Conservation (phyloP, 1,140 invertebrate species). For the Ptiloglossa arizonensis region DNA sequence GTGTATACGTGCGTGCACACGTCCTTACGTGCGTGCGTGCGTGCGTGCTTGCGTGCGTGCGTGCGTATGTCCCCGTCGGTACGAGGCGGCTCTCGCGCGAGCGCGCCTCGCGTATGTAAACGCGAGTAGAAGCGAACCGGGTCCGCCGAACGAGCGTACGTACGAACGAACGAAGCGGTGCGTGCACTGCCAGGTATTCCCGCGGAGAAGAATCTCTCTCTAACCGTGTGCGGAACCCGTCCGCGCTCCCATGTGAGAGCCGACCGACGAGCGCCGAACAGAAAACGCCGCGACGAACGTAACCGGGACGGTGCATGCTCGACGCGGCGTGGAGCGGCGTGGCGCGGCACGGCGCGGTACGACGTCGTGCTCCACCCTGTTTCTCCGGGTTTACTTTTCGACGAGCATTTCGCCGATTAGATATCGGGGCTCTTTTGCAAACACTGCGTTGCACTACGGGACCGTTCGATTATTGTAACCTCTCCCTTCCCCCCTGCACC, state of each 20-base stretch:
- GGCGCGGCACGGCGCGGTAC: too few species aligned
- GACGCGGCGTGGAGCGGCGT: too few species aligned
- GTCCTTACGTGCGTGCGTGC: slow-evolving; percentile 52
- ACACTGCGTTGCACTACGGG: slow-evolving; percentile 54
- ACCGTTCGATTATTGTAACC: slow-evolving; percentile 66
- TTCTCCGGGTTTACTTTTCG: slow-evolving; percentile 69
- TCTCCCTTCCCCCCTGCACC: not conserved
- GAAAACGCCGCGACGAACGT: slow-evolving; percentile 31
- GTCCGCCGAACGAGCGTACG: slow-evolving; percentile 56
- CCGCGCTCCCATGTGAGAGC: slow-evolving; percentile 16
- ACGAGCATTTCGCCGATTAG: slow-evolving; percentile 74
- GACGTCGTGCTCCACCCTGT: slow-evolving; percentile 64
- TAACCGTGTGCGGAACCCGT: slow-evolving; percentile 46
- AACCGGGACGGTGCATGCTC: slow-evolving; percentile 31
- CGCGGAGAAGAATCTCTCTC: slow-evolving; percentile 58
- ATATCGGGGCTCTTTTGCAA: slow-evolving; percentile 71
- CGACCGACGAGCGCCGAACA: slow-evolving; percentile 30
- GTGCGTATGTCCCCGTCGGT: too few species aligned
- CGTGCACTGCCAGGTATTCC: slow-evolving; percentile 44
- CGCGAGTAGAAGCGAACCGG: slow-evolving; percentile 5
- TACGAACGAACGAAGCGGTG: slow-evolving; percentile 34
- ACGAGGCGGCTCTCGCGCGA: not conserved
- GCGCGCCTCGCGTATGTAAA: not conserved
- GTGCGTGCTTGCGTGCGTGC: slow-evolving; percentile 15
- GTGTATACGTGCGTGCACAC: slow-evolving; percentile 42